Base-by-base conservation (phyloP, 2,888 invertebrate genomes). In the Clitarchus hookeri region DNA sequence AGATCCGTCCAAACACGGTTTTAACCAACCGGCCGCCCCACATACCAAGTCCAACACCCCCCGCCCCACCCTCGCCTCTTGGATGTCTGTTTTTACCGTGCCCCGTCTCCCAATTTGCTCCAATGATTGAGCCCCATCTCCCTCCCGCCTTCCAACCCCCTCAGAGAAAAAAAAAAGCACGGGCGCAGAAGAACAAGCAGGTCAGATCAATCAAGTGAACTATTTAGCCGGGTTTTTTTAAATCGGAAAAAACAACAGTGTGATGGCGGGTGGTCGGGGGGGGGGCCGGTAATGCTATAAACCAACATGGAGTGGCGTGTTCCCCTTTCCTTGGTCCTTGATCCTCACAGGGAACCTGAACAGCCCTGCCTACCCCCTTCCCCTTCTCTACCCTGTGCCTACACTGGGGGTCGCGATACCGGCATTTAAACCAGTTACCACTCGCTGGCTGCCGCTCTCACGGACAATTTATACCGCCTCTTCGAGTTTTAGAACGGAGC, bases 1-100 rank as follows among this genome's bases (percentile, higher is more conserved):
- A 87, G 86, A 85, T 85, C 82, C 85, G 86, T 86, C 84, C 86
- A 86, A 87, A 87, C 87, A 87, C 85, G 83, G 86, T 84, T 86
- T 87, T 86, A 86, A 84, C 85, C 86, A 85, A 86, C 78, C 86
- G 83, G 83, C 26, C 83, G 83, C 44, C 84, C 86, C 84, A 86
- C 87, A 87, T 87, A 87, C 87, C 84, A 87, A 87, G 80, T 86
- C 27, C 12, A 80, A 27, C 86, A 26, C 48, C 82, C 80, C 79
- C 85, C 79, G n/a, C 25, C 44, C 44, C 79, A 13, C 26, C 54
- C 85, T 4, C 6, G 8, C 82, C 82, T 4, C 44, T 26, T 8
- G 27, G 36, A 36, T 27, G 16, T 65, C 82, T 36, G 19, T 44
- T 82, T 82, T 82, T 82, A 44, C n/a, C 44, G 44, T n/a, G 26